phyloP scores from a whole-genome alignment of 2,888 invertebrate genomes.

The Caenorhabditis sp. region DNA sequence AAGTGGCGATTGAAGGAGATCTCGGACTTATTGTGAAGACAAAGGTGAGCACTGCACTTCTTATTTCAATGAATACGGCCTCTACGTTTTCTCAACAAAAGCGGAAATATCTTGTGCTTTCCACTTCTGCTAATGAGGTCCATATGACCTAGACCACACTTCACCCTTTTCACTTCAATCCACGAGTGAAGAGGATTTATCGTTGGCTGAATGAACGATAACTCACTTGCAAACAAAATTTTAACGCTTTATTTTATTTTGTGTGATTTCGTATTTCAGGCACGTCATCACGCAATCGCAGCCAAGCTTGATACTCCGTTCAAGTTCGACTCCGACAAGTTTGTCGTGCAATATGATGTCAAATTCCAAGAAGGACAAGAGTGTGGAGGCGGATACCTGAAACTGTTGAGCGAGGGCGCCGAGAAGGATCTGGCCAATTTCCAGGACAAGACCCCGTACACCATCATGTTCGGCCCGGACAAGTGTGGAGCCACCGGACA shows the following conservation, averaged over 20 bases:
- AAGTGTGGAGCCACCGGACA: constrained; percentile 97
- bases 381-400: constrained; percentile 98
- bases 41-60: constrained; percentile 82
- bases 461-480: constrained; percentile 99
- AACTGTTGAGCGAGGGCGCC: constrained; percentile 87
- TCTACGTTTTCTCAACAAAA: too few species aligned
- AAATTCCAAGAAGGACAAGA: constrained; percentile 94
- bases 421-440: constrained; percentile 78
- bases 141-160: constrained; percentile 33
- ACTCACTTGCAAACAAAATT: neutral
- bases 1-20: constrained; percentile 88
- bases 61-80: neutral
- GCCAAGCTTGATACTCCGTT: constrained; percentile 87
- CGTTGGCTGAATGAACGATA: constrained; percentile 29
- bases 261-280: constrained; percentile 26
- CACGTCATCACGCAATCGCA: constrained; percentile 93
- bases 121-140: constrained; percentile 13
- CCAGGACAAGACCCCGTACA: constrained; percentile 94
- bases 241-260: neutral
- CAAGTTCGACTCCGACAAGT: constrained; percentile 85
- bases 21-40: constrained; percentile 90
- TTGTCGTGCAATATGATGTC: constrained; percentile 88
- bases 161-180: constrained; percentile 18
- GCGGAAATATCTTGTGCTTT: neutral
- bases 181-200: constrained; percentile 23